Base-by-base conservation (phyloP, 1,140 invertebrate genomes). In the Piezodorus guildinii region DNA sequence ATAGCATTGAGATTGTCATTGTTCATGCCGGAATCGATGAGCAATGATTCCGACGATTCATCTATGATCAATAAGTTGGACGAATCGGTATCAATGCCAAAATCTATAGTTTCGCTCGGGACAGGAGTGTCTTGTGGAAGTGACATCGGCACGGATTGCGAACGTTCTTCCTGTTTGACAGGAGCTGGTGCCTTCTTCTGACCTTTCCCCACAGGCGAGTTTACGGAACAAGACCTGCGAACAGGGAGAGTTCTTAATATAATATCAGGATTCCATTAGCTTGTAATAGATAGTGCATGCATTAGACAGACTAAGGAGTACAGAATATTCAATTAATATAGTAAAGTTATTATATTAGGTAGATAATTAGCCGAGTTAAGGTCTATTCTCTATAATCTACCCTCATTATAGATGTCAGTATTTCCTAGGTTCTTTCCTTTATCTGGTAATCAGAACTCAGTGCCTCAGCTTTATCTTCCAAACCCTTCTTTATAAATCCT, bases 61-160 rank as follows among this genome's bases (percentile, higher is more conserved):
- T 43, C 43, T 19, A 60, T 44, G 3, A 60, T 17, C 8, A 65
- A 60, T 30, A 62, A 34, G 23, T 61, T 65, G 3, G 64, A 65
- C 23, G 43, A 60, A 59, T 65, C 64, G 1, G 64, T 60, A 21
- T 61, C 60, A 46, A 52, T 27, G 19, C 39, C 46, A 44, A 65
- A 65, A 45, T 65, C 64, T n/a, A 60, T 23, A 1, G 39, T 21
- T 30, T 65, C 64, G 15, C 56, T 60, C 2, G 64, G 64, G 21
- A 65, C 64, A 2, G 64, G 64, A 30, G 64, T 65, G 30, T 61
- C 25, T 43, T 61, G 39, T 9, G 60, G 30, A 49, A 65, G 49
- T 1, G 52, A 27, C 17, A 63, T 63, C 15, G 21, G 25, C 16
- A 64, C 51, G 10, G 52, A 59, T 23, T 60, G 58, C 4, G 63